phyloP scores from a whole-genome alignment of 2,797 vertebrate genomes.

The Lacerta bilineata region DNA sequence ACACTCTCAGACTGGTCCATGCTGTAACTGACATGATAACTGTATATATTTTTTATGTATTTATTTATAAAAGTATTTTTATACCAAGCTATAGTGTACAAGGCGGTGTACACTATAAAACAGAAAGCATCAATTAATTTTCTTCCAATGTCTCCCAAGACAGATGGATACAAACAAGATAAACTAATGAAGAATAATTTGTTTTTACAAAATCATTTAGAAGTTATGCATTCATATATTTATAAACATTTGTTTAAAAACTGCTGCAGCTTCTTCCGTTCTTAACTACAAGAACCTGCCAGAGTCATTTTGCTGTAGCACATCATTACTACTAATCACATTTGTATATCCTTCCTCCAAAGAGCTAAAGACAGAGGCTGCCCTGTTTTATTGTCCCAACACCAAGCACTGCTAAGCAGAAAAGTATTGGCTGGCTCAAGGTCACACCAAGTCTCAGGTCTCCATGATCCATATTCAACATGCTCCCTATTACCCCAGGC shows the following conservation, averaged over 20 bases:
- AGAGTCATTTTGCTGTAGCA: neutral
- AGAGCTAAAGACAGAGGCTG: neutral
- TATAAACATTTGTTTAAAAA: too few species aligned
- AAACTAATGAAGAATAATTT: too few species aligned
- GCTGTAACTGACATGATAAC: constrained; percentile 41
- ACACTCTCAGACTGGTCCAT: constrained; percentile 44
- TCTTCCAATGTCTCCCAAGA: too few species aligned
- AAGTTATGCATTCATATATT: too few species aligned
- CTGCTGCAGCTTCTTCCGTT: constrained; percentile 5
- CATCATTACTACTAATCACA: neutral
- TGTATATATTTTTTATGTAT: constrained; percentile 26
- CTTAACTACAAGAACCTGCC: neutral
- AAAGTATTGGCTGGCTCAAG: neutral
- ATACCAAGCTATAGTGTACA: too few species aligned
- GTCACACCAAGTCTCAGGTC: too few species aligned
- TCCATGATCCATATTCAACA: neutral
- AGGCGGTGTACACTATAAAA: too few species aligned
- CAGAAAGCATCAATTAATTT: too few species aligned
- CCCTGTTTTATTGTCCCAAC: neutral
- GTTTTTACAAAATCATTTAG: too few species aligned
- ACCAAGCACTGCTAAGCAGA: neutral
- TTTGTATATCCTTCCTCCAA: neutral
- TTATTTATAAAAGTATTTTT: too few species aligned
- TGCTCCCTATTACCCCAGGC: too few species aligned
- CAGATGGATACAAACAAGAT: too few species aligned